Base-by-base conservation (phyloP, 2,888 invertebrate species). In the Magallana nippona region DNA sequence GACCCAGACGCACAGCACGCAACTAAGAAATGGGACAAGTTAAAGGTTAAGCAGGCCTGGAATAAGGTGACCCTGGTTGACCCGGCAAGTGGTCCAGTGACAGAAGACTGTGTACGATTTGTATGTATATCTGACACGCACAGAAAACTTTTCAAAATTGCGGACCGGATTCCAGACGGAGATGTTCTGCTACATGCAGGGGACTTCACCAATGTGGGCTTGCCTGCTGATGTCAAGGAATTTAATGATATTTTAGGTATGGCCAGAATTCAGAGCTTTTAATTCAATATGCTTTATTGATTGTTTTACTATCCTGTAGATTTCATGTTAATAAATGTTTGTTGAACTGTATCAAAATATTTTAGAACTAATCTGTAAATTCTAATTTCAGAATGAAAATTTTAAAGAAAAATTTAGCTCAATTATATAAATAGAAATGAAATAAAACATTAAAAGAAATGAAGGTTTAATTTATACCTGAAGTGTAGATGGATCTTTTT, bases 81-180 rank as follows among this genome's bases (percentile, higher is more conserved):
- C 11, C 88, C 88, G 0, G 22, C 22, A 22, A 78, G 83, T n/a
- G 90, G 89, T 0, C 90, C 91, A 15, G 85, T 92, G 55, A 89
- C 84, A 84, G 85, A 85, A 1, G 89, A 92, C 83, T 87, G 91
- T 19, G 93, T 97, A 2, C 95, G 97, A 81, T 96, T 97, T 89
- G 97, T 97, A 3, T 97, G 97, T 92, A 97, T 97, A 96, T 97
- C 97, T 86, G 97, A 97, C 92, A 97, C 97, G 0, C 97, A 97
- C 93, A 96, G 96, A 0, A 94, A 96, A 82, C 96, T 96, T 17
- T 95, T 96, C 63, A 96, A 96, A 89, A 95, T 96, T 17, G 96
- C 95, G 89, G 78, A 87, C 1, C 86, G 85, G 77, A 95, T 97
- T 86, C 97, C 97, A 0, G 95, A 95, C 83, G 97, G 97, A 17